Base-by-base conservation (phyloP, 2,888 invertebrate species). In the Meganola albula region DNA sequence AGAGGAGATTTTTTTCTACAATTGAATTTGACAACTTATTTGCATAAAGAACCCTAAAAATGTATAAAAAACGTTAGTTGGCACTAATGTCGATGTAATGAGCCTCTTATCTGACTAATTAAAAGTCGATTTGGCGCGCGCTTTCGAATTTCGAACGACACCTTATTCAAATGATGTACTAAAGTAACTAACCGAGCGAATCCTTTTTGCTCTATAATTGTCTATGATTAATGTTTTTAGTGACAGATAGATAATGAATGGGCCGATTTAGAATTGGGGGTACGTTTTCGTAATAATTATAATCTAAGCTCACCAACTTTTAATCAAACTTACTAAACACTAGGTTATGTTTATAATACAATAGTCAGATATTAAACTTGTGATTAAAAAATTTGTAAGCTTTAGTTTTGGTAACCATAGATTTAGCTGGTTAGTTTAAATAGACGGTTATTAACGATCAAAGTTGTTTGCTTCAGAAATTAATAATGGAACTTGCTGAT, bases 31-130 rank as follows among this genome's bases (percentile, higher is more conserved):
- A 11, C 12, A 34, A 22, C 37, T 34, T 30, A 10, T 28, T 21
- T 14, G 24, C 24, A 2, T 9, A 46, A 58, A 41, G 70, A 55
- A 60, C 74, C 69, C 75, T 57, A 69, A 67, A 56, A 50, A 34
- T 53, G 40, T 56, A 62, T 60, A 66, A 62, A 63, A 66, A 69
- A 69, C 63, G 69, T 67, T 67, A 72, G 71, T 76, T 76, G 71
- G 66, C 71, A 72, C 73, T 74, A 77, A 83, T 76, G 79, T 63
- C 58, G 51, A 63, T 67, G 76, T 82, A 82, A 83, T 83, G 76
- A 75, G 77, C 49, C 71, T 66, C 79, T 84, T 84, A 82, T 82
- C 76, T 72, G 56, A 78, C 73, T 84, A 84, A 85, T 85, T 85
- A 85, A 85, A 85, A 84, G 71, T 78, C 80, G 84, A 85, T 85